Evolutionary conservation across 2,113 vertebrate species (phyloP), one percentile per base, ranked within the genome.

Genomic region (Nerophis ophidion): DNA sequence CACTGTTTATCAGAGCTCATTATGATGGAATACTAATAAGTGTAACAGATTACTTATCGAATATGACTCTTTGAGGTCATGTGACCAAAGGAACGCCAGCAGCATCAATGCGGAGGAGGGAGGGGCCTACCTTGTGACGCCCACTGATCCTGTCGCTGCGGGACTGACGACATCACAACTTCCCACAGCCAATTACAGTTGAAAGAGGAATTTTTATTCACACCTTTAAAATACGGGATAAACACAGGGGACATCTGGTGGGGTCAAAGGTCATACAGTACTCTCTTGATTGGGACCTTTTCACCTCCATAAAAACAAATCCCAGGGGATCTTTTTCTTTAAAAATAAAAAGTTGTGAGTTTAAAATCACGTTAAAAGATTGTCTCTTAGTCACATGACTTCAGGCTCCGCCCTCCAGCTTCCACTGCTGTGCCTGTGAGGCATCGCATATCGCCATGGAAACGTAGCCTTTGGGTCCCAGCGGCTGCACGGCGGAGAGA

Each of bases 391-490:
- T n/a, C 33, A 35, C 2, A 2, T 8, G 33, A 57, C 6, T 7
- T 47, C 33, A 58, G 19, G 48, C 15, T 14, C 36, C 2, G 14
- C 14, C 40, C 10, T 61, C 92, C 44, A 98, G 74, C 52, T 85
- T 92, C 97, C 96, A 98, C 75, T 94, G 94, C 74, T 99, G 96
- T 0, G 76, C 75, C 54, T 87, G 66, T 1, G 93, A 92, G 16
- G 91, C 89, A 0, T 98, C 92, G 0, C 97, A 99, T 76, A 99
- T 99, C 1, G 93, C 94, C 96, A 98, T 92, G 58, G 90, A 79
- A 26, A 99, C 92, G 0, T 90, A 92, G 40, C 94, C 94, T 67
- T 92, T 93, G 40, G 80, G 88, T 68, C 91, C 92, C 1, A 84
- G 60, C 0, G 90, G 89, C 50, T 92, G 92, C 0, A 83, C 74